Conservation (phyloP, 2,888 invertebrate genomes). For the Xanthia icteritia region DNA sequence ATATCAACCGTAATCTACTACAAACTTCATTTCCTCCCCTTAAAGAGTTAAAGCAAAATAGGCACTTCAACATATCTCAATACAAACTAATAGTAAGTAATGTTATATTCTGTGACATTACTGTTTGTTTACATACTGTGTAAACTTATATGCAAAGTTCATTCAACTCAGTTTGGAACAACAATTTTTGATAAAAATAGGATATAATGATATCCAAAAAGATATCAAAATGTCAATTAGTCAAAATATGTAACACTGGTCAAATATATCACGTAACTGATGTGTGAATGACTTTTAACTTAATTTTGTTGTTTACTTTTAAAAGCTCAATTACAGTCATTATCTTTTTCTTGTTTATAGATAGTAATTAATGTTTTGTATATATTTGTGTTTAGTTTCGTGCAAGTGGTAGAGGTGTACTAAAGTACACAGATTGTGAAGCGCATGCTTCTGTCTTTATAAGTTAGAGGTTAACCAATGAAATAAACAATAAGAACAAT, state of each 20-base stretch:
- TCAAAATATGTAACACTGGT: background rate
- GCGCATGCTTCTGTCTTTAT: background rate
- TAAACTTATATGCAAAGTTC: slow-evolving; percentile 60
- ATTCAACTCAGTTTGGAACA: slow-evolving; percentile 59
- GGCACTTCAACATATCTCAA: slow-evolving; percentile 34
- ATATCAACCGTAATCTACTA: no score
- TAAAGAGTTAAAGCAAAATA: slow-evolving; percentile 10
- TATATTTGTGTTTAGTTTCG: slow-evolving; percentile 4
- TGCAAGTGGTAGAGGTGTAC: no score
- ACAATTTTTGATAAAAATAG: slow-evolving; percentile 39
- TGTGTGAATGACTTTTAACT: background rate
- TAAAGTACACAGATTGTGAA: background rate
- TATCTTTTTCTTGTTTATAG: slow-evolving; percentile 26
- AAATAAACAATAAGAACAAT: slow-evolving; percentile 32
- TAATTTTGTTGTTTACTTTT: slow-evolving; percentile 24
- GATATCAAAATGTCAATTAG: background rate
- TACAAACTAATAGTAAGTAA: slow-evolving; percentile 30
- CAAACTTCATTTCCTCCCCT: no score
- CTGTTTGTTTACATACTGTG: slow-evolving; percentile 63
- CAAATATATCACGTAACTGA: background rate
- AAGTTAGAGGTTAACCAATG: slow-evolving; percentile 17
- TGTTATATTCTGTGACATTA: slow-evolving; percentile 43
- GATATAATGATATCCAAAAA: slow-evolving; percentile 17
- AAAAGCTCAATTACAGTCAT: slow-evolving; percentile 10
- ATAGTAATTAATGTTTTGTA: slow-evolving; percentile 13